Conservation (phyloP, 2,888 invertebrate genomes). For the Deilephila porcellus region DNA sequence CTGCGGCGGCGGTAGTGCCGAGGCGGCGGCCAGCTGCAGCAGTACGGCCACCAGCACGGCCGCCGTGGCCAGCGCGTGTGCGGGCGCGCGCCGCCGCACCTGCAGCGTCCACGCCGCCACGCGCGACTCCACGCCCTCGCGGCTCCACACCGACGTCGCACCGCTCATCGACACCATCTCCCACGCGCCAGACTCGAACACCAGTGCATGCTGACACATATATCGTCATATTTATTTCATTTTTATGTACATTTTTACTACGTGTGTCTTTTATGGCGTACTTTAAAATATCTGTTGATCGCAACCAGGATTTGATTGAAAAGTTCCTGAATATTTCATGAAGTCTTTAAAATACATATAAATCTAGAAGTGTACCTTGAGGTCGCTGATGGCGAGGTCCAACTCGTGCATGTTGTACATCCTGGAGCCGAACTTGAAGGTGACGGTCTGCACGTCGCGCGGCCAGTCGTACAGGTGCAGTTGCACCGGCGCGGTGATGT, state of each 20-base stretch:
- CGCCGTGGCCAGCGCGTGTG: conserved; percentile 54
- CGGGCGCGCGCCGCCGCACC: conserved; percentile 60
- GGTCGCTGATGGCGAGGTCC: conserved; percentile 58
- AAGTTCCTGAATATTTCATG: no score
- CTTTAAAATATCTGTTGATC: background rate
- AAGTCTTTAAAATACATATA: no score
- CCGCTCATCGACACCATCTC: conserved; percentile 55
- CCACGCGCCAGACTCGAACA: conserved; percentile 69
- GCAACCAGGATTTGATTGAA: background rate
- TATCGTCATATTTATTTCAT: conserved; percentile 24
- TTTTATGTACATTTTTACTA: no score
- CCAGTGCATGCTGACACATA: conserved; percentile 50
- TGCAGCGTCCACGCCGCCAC: conserved; percentile 54
- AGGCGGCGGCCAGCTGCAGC: conserved; percentile 58
- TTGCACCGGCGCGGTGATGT: conserved; percentile 62
- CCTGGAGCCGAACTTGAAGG: conserved; percentile 90
- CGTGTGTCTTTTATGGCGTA: no score
- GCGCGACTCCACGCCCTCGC: conserved; percentile 43
- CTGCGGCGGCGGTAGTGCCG: conserved; percentile 55
- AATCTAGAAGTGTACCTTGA: conserved; percentile 46
- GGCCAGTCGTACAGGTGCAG: conserved; percentile 88
- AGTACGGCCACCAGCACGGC: conserved; percentile 53
- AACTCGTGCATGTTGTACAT: conserved; percentile 86
- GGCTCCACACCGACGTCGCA: conserved; percentile 36
- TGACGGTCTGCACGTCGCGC: conserved; percentile 88